Evolutionary conservation across 2,113 vertebrate genomes (phyloP).

Genomic region (Lagopus muta): DNA sequence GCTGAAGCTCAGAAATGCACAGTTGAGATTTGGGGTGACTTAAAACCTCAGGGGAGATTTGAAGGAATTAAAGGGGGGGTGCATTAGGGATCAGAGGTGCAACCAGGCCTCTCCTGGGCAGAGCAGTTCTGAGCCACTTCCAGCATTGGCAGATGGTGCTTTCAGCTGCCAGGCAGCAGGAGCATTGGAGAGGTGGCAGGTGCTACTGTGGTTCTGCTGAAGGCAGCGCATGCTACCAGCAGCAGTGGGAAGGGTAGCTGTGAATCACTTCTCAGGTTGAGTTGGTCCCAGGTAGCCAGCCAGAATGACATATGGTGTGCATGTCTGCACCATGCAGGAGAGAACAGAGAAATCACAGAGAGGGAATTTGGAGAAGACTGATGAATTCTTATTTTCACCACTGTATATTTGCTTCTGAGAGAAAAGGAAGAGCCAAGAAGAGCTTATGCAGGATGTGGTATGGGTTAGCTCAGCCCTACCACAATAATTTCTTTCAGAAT

Average conservation of each 20-base stretch:
- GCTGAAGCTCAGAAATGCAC: background rate
- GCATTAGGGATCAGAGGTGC: background rate
- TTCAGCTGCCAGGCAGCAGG: background rate
- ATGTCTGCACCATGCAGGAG: background rate
- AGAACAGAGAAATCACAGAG: background rate
- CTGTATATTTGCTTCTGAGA: background rate
- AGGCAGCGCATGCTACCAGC: background rate
- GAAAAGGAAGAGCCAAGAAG: background rate
- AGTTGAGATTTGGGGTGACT: background rate
- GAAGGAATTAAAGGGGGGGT: background rate
- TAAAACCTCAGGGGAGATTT: background rate
- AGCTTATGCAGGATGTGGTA: background rate
- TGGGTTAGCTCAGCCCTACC: background rate
- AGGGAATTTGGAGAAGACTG: background rate
- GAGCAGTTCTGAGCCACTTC: background rate
- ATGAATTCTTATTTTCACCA: background rate
- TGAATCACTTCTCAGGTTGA: background rate
- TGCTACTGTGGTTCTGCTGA: background rate
- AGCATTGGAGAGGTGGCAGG: background rate
- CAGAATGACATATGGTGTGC: background rate
- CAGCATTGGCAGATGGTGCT: background rate
- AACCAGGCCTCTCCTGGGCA: background rate
- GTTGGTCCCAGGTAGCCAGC: background rate
- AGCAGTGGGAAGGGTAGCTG: background rate
- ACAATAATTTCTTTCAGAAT: conserved; percentile 8